Conservation (phyloP, 2,888 invertebrate genomes). For the Marasmarcha lunaedactyla region DNA sequence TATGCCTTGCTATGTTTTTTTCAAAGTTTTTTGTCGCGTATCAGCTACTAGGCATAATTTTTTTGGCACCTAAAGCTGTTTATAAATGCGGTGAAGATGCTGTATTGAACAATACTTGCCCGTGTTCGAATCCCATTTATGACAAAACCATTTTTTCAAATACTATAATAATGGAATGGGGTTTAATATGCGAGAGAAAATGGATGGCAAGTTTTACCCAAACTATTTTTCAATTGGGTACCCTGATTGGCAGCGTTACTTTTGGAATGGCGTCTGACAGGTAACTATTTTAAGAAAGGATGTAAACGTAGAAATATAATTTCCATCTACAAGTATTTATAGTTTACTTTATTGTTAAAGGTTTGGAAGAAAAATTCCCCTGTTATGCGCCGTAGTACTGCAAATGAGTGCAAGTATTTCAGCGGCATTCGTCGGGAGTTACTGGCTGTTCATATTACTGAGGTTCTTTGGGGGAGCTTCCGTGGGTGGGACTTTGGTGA, state of each 20-base stretch:
- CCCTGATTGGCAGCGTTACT: slow-evolving; percentile 1
- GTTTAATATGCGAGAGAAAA: slow-evolving; percentile 73
- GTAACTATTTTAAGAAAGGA: slow-evolving; percentile 35
- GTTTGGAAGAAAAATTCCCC: slow-evolving; percentile 79
- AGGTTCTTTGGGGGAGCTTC: slow-evolving; percentile 79
- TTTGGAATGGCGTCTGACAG: slow-evolving; percentile 5
- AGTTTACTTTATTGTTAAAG: slow-evolving; percentile 46
- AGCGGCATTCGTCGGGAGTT: slow-evolving; percentile 75
- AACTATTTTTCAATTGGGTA: slow-evolving; percentile 1
- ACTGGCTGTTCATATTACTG: slow-evolving; percentile 72
- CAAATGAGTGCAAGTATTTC: slow-evolving; percentile 77
- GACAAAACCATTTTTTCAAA: slow-evolving; percentile 73
- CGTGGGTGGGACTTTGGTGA: slow-evolving; percentile 87
- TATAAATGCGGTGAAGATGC: slow-evolving; percentile 29
- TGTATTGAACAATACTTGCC: slow-evolving; percentile 40
- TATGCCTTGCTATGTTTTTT: slow-evolving; percentile 46
- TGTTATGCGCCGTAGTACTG: slow-evolving; percentile 77
- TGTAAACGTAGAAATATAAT: not conserved
- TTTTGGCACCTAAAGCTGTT: slow-evolving; percentile 51
- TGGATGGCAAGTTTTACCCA: slow-evolving; percentile 58
- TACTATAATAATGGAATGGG: slow-evolving; percentile 78
- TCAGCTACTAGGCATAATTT: slow-evolving; percentile 64
- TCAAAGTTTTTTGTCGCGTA: slow-evolving; percentile 61
- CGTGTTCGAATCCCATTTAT: slow-evolving; percentile 70
- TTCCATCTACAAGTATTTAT: not conserved